phyloP scores from a whole-genome alignment of 2,113 vertebrate species.

The Hippocampus mohnikei region DNA sequence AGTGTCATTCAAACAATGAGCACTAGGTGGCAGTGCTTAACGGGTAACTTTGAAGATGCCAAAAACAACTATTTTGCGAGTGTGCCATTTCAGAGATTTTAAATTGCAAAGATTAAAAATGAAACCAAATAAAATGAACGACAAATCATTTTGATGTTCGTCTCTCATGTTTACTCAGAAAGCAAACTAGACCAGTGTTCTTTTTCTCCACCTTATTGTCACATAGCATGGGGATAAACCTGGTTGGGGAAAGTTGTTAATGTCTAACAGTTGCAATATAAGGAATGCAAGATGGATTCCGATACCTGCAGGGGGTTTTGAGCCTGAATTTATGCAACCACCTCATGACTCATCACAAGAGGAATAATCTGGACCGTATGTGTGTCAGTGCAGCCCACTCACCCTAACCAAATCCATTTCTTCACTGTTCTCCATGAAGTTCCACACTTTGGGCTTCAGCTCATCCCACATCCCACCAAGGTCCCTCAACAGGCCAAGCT shows the following conservation, averaged over 20 bases:
- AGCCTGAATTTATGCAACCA: not conserved
- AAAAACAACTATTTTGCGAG: not conserved
- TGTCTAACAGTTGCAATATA: not conserved
- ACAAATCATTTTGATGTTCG: not conserved
- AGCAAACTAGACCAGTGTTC: not conserved
- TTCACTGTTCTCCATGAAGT: slow-evolving; percentile 88
- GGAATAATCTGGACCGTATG: not conserved
- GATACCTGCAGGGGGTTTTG: not conserved
- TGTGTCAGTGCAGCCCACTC: slow-evolving; percentile 49
- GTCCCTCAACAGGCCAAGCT: slow-evolving; percentile 87
- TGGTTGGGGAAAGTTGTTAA: not conserved
- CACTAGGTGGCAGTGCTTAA: not conserved
- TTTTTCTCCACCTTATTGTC: not conserved
- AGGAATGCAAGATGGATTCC: not conserved
- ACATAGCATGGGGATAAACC: not conserved
- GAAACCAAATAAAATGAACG: not conserved
- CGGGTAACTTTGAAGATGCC: not conserved
- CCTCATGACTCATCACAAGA: slow-evolving; percentile 16
- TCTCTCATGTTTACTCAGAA: not conserved
- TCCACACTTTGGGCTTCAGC: slow-evolving; percentile 84
- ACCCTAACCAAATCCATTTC: slow-evolving; percentile 95
- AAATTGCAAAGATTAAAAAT: not conserved
- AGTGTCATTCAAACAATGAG: not conserved
- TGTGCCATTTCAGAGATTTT: not conserved
- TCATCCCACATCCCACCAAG: slow-evolving; percentile 94